Evolutionary conservation across 2,888 invertebrate genomes (phyloP).

Genomic region (Biston stratarius): DNA sequence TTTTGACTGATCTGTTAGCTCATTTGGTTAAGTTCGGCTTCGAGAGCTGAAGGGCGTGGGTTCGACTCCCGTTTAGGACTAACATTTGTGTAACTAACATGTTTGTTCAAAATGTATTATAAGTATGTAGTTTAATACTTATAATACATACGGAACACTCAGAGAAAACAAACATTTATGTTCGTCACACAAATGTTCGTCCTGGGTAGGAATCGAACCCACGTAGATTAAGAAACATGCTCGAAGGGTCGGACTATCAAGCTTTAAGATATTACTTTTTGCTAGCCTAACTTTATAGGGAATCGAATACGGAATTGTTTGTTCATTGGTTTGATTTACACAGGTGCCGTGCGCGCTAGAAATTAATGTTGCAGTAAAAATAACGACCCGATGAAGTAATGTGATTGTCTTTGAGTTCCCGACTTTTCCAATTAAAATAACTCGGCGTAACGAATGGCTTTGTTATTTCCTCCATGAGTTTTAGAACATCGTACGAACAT

Average conservation of each 20-base stretch:
- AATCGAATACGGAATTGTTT: constrained; percentile 39
- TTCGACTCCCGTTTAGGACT: too few species aligned
- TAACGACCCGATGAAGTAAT: constrained; percentile 35
- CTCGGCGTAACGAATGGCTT: constrained; percentile 23
- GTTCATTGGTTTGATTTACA: constrained; percentile 37
- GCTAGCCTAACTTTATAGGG: constrained; percentile 23
- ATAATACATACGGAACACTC: too few species aligned
- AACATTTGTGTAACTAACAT: too few species aligned
- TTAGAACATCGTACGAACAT: constrained; percentile 2
- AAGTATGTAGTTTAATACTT: too few species aligned
- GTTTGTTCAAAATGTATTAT: too few species aligned
- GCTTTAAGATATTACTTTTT: constrained; percentile 45
- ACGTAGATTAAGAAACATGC: constrained; percentile 5
- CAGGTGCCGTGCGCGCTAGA: constrained; percentile 34
- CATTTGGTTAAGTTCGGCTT: too few species aligned
- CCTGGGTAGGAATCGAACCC: too few species aligned
- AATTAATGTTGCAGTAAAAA: constrained; percentile 36
- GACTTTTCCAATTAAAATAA: constrained; percentile 37
- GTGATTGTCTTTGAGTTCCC: constrained; percentile 32
- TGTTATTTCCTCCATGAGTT: constrained; percentile 15
- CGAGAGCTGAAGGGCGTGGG: too few species aligned
- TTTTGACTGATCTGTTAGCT: too few species aligned
- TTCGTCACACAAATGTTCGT: too few species aligned
- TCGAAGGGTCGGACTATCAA: constrained; percentile 17
- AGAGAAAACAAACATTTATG: too few species aligned